Base-by-base conservation (phyloP, 37 sponge, comb jelly and placozoan species). In the Aplysina aerophoba region DNA sequence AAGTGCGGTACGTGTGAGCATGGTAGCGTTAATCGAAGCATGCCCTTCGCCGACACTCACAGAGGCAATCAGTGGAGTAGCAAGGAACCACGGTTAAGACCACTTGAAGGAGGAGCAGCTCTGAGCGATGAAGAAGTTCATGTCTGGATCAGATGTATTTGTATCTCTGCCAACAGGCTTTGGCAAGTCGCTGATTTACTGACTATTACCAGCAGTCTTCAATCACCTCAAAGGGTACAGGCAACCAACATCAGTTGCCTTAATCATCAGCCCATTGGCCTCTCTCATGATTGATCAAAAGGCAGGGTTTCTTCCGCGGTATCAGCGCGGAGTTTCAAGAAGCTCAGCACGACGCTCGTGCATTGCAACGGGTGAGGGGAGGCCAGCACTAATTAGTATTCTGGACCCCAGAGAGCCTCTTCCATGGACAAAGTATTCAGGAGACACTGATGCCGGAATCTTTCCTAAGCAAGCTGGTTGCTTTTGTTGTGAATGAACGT, bases 131-230 rank as follows among this genome's bases (percentile, higher is more conserved):
- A 56, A 55, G 55, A 22, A 22, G 19, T 40, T 79, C 15, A 36
- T 81, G 22, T 31, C 33, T 21, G 82, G 82, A 58, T 22, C 27
- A 28, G 61, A 81, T 35, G 68, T 83, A 20, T 83, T 83, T 67
- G 68, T 65, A 21, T 83, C 84, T 34, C 30, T 83, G 68, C 84
- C 84, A 34, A 83, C 84, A 65, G 84, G 69, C 20, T 66, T 39
- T 83, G 68, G 84, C 21, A 83, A 83, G 34, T 81, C 62, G 61
- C 38, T 81, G 22, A 60, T 58, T 30, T 81, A 81, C 61, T n/a
- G 61, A 57, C 61, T 81, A 25, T 30, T 81, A 58, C 82, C 82
- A 16, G 19, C 56, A 12, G 35, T 60, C 16, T 81, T 30, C 62
- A 36, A 59, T 59, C 38, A 28, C 82, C 34, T 59, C 30, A 71